phyloP scores from a whole-genome alignment of 2,113 vertebrate genomes.

The Bubo blakistoni region DNA sequence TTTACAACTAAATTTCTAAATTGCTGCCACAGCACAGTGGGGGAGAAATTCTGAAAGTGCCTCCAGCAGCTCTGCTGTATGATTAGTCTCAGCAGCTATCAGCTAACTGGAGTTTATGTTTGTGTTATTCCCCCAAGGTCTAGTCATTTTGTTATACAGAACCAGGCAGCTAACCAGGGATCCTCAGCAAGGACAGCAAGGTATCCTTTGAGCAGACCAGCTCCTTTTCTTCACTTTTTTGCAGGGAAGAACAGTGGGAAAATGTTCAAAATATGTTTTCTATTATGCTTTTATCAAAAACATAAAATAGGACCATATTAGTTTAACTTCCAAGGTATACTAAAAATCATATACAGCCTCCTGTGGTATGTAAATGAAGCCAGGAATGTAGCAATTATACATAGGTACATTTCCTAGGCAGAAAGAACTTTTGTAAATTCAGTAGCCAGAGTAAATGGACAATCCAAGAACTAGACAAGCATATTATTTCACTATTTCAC shows the following conservation, averaged over 20 bases:
- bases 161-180: neutral
- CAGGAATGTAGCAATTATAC: neutral
- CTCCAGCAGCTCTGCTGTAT: conserved; percentile 6
- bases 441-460: neutral
- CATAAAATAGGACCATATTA: neutral
- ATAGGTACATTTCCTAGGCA: neutral
- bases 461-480: neutral
- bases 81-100: conserved; percentile 30
- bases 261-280: neutral
- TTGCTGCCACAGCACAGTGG: neutral
- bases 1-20: conserved; percentile 53
- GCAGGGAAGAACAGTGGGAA: neutral
- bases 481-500: neutral
- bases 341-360: neutral
- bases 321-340: neutral
- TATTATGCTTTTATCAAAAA: neutral
- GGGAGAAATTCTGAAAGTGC: conserved; percentile 8
- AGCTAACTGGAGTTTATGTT: conserved; percentile 25
- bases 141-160: neutral
- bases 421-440: neutral
- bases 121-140: neutral
- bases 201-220: neutral
- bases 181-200: neutral
- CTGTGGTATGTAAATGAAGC: neutral
- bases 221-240: neutral